Conservation (phyloP, 2,888 invertebrate species). For the Salticus scenicus region DNA sequence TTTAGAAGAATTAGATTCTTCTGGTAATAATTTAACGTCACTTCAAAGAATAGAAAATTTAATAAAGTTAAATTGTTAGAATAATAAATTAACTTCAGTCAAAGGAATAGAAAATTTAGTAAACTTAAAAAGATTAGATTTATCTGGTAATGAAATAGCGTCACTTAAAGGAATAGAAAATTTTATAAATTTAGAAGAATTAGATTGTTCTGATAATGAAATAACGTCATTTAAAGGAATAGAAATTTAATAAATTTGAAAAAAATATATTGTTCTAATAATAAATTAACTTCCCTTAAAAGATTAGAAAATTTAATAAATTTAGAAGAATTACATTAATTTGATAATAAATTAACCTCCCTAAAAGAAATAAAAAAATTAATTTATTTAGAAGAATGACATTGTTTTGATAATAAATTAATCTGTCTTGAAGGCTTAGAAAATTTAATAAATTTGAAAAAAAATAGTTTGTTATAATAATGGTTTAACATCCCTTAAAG, state of each 20-base stretch:
- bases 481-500: neutral
- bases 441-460: neutral
- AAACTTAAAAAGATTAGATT: neutral
- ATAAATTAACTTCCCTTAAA: neutral
- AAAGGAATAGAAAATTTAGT: neutral
- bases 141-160: neutral
- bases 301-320: conserved; percentile 5
- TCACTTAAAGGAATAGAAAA: conserved; percentile 5
- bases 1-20: neutral
- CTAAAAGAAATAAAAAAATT: conserved; percentile 4
- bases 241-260: conserved; percentile 1
- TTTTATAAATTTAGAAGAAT: conserved; percentile 13
- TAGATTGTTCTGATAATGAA: neutral
- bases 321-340: neutral
- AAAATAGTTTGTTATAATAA: neutral
- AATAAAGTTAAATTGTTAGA: no score
- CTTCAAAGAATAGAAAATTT: neutral
- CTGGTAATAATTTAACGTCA: neutral
- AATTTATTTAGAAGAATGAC: neutral
- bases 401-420: neutral
- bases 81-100: neutral
- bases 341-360: neutral
- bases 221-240: neutral
- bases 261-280: neutral
- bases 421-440: neutral